Base-by-base conservation (phyloP, 2,113 vertebrate species). In the Oncorhynchus kisutch region DNA sequence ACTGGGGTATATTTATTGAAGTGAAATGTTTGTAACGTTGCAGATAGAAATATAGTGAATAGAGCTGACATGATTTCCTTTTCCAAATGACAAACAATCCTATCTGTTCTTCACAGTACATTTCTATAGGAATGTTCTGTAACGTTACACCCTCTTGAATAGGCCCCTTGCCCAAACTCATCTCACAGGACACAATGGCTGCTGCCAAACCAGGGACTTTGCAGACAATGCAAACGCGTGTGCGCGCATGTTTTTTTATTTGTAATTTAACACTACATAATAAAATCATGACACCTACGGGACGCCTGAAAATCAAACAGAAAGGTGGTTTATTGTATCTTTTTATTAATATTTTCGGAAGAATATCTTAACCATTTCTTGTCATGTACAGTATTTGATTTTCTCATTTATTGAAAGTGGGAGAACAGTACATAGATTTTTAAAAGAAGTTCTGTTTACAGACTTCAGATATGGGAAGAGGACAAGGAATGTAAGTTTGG, bases 351-450 rank as follows among this genome's bases (percentile, higher is more conserved):
- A 81, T 87, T 72, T 85, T n/a, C 51, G 74, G 31, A 31, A 71
- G 66, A 75, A 45, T 51, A 67, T 13, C 5, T 78, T 49, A 81
- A 78, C 45, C 16, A 69, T 88, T 82, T 84, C 64, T 77, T 83
- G 48, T 85, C 81, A 78, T 59, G 25, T 45, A 45, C 39, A 45
- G 2, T 82, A 86, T 92, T 92, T 91, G 86, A 92, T 78, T 82
- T 90, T 88, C 68, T 91, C 90, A 92, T 89, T 92, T 93, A 92
- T 92, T 91, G 57, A 82, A 81, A 73, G 29, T 80, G 27, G 74
- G 65, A 34, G 67, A 83, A 71, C 68, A 77, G 65, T 71, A 75
- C 76, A 75, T 87, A 76, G 74, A 45, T 45, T 45, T 82, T 86
- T 75, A 79, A 84, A 83, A 81, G 73, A 86, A 69, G 71, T 74